Evolutionary conservation across 1,140 invertebrate genomes (phyloP).

Genomic region (Thalassaphorura encarpata): DNA sequence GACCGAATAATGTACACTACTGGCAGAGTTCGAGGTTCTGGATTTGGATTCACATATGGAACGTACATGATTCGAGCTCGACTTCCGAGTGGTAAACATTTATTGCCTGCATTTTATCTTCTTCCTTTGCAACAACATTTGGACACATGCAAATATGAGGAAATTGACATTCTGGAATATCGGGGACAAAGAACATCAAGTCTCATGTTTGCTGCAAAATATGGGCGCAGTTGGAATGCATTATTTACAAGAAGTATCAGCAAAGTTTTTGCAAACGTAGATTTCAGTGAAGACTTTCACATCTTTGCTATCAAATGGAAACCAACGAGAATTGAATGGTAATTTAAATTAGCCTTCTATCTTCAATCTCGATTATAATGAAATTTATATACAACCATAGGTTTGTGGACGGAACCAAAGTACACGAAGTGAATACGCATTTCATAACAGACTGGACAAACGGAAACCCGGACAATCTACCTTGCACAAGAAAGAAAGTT

Average conservation of each 20-base stretch:
- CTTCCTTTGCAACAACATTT: slow-evolving; percentile 5
- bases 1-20: slow-evolving; percentile 24
- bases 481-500: slow-evolving; percentile 16
- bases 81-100: slow-evolving; percentile 17
- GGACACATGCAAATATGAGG: slow-evolving; percentile 21
- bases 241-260: neutral
- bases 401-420: slow-evolving; percentile 14
- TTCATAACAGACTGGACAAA: slow-evolving; percentile 25
- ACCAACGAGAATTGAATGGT: slow-evolving; percentile 22
- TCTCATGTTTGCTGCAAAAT: slow-evolving; percentile 4
- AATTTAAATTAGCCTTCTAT: neutral
- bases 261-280: slow-evolving; percentile 3
- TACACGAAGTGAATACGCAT: slow-evolving; percentile 20
- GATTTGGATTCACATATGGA: slow-evolving; percentile 19
- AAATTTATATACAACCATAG: no score
- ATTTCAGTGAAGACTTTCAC: slow-evolving; percentile 19
- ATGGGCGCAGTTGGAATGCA: slow-evolving; percentile 6
- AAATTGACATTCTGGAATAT: slow-evolving; percentile 28
- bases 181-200: slow-evolving; percentile 10
- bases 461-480: slow-evolving; percentile 17
- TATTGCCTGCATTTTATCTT: slow-evolving; percentile 29
- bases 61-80: slow-evolving; percentile 22
- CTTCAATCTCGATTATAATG: neutral
- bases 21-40: slow-evolving; percentile 15
- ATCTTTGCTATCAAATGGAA: slow-evolving; percentile 20